Evolutionary conservation across 2,888 invertebrate species (phyloP).

Genomic region (Agonopterix alstromeriana): DNA sequence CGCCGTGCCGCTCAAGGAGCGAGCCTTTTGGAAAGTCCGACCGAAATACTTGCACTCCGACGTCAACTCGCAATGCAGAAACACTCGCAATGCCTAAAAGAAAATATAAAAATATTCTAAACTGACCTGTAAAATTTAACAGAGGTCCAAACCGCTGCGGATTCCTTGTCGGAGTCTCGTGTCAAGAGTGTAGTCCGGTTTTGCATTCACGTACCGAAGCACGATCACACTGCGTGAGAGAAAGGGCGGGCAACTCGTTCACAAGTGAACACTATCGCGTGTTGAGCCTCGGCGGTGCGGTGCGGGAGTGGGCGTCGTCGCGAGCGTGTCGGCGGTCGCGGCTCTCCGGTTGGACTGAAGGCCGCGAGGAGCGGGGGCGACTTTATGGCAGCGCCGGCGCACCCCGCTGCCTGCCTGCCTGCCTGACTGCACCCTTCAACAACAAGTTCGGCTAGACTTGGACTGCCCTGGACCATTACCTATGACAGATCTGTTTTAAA

Average conservation of each 20-base stretch:
- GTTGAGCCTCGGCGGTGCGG: conserved; percentile 38
- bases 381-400: conserved; percentile 43
- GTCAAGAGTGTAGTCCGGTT: conserved; percentile 68
- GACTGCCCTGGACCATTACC: too few species aligned
- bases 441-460: too few species aligned
- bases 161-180: conserved; percentile 50
- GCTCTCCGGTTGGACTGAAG: conserved; percentile 64
- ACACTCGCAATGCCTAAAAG: conserved; percentile 43
- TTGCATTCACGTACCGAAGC: conserved; percentile 71
- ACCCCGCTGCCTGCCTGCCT: conserved; percentile 4
- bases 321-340: conserved; percentile 60
- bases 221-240: conserved; percentile 73
- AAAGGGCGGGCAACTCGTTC: conserved; percentile 64
- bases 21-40: conserved; percentile 47
- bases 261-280: conserved; percentile 57
- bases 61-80: conserved; percentile 46
- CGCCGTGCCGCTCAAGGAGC: conserved; percentile 33
- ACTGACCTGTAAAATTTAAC: conserved; percentile 55
- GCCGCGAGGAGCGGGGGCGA: conserved; percentile 71
- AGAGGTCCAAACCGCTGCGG: conserved; percentile 43
- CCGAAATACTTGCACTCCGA: conserved; percentile 24
- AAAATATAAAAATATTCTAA: conserved; percentile 17
- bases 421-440: neutral
- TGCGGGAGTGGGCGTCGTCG: conserved; percentile 56
- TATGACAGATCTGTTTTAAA: too few species aligned